These are phyloP conservation scores for Idaea aversata DNA, from an alignment of 2,888 invertebrate genomes.

Conservation along the genomic window DNA sequence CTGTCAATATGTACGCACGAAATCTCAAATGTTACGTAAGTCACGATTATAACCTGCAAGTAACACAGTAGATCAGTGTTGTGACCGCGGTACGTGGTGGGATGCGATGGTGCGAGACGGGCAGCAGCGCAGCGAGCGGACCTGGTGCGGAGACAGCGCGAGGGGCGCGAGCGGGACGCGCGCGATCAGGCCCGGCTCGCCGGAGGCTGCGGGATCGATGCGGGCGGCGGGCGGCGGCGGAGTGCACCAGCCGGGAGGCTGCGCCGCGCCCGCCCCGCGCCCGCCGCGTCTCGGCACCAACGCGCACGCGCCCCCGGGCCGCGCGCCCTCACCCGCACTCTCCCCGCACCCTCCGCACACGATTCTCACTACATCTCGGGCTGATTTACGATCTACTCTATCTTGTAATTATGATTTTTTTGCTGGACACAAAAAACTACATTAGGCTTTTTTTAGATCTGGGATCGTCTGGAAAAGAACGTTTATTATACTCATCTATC, in stretches of 20 bases:
- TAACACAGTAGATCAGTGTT: slow-evolving; percentile 50
- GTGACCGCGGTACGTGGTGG: slow-evolving; percentile 56
- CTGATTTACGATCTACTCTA: slow-evolving; percentile 64
- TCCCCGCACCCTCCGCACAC: slow-evolving; percentile 38
- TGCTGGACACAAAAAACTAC: not conserved
- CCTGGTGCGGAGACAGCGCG: slow-evolving; percentile 37
- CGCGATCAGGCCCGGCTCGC: slow-evolving; percentile 56
- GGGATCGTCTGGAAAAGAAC: not conserved
- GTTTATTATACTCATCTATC: no score
- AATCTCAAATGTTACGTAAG: slow-evolving; percentile 66
- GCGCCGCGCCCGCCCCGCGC: slow-evolving; percentile 59
- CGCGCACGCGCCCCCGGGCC: slow-evolving; percentile 35
- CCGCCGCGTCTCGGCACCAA: slow-evolving; percentile 30
- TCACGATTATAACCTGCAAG: slow-evolving; percentile 58
- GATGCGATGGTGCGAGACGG: slow-evolving; percentile 59
- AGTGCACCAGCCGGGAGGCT: slow-evolving; percentile 71
- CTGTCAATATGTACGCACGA: slow-evolving; percentile 59
- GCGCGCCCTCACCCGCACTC: slow-evolving; percentile 35
- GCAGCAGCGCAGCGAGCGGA: slow-evolving; percentile 8
- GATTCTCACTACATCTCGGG: slow-evolving; percentile 47
- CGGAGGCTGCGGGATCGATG: slow-evolving; percentile 73
- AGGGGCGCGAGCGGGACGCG: slow-evolving; percentile 49
- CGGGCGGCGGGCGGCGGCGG: slow-evolving; percentile 78
- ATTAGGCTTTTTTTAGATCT: not conserved
- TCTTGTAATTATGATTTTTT: slow-evolving; percentile 40